A percentile compares a stretch with the other conserved stretches of the same genome.
These are phyloP conservation scores for Paracentrotus lividus DNA, from an alignment of 53 echinoderm and acorn worm genomes.

Conservation along the genomic window DNA sequence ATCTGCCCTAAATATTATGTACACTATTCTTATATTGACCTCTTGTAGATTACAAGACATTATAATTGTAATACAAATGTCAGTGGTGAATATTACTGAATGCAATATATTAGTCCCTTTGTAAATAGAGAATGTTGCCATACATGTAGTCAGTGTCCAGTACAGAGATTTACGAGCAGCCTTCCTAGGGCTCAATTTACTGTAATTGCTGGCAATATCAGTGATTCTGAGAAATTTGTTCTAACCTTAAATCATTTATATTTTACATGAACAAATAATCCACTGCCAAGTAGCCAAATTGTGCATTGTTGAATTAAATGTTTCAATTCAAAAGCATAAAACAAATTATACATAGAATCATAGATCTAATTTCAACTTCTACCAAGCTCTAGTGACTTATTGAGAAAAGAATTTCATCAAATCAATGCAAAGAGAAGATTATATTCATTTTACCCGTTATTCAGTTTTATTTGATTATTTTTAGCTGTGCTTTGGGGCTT, in stretches of 20 bases:
- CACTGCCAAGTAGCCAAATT: too few species aligned
- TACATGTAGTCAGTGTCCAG: neutral
- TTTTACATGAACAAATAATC: too few species aligned
- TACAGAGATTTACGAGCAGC: conserved; percentile 11
- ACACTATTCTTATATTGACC: neutral
- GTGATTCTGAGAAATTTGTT: conserved; percentile 14
- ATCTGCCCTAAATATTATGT: neutral
- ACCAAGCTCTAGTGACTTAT: too few species aligned
- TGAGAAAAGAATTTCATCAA: too few species aligned
- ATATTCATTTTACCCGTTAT: neutral
- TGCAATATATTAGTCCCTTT: neutral
- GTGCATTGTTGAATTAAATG: too few species aligned
- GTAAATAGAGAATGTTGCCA: neutral
- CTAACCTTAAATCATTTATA: neutral
- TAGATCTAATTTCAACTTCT: too few species aligned
- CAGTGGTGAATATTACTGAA: neutral
- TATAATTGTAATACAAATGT: too few species aligned
- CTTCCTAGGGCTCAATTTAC: conserved; percentile 29
- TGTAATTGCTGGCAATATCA: conserved; percentile 9
- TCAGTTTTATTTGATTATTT: neutral
- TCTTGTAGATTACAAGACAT: too few species aligned
- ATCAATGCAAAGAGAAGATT: neutral
- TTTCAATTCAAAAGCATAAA: too few species aligned
- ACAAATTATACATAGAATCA: too few species aligned
- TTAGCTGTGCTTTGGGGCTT: neutral